phyloP scores from a whole-genome alignment of 2,113 vertebrate genomes.

The Gallinago paraguaiae region DNA sequence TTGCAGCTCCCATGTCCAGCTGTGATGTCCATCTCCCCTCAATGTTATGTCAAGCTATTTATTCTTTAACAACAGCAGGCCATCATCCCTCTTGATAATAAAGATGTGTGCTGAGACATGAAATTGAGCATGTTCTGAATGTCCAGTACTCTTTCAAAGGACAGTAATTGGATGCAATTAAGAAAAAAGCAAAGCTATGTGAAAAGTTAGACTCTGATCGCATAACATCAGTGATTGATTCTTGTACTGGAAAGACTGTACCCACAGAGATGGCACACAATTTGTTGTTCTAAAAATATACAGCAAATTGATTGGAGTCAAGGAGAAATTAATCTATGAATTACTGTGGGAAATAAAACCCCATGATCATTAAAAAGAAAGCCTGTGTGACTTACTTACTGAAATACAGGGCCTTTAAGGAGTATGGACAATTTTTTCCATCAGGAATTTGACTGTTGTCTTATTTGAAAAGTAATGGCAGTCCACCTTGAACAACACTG shows the following conservation, averaged over 20 bases:
- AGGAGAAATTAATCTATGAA: neutral
- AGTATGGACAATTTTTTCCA: neutral
- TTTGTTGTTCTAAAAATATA: neutral
- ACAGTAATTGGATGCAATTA: neutral
- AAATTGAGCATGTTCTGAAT: neutral
- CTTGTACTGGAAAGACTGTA: neutral
- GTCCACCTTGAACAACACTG: neutral
- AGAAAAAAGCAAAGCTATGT: neutral
- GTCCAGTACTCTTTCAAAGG: neutral
- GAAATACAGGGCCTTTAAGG: neutral
- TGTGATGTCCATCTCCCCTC: neutral
- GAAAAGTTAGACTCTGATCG: neutral
- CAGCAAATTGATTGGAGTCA: neutral
- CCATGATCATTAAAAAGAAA: neutral
- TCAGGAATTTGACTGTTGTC: neutral
- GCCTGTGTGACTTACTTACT: rapidly evolving
- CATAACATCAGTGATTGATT: neutral
- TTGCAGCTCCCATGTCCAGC: neutral
- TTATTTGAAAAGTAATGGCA: neutral
- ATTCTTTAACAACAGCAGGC: neutral
- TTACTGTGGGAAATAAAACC: neutral
- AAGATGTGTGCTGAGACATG: neutral
- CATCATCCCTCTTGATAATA: neutral
- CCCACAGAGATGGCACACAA: neutral
- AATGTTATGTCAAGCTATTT: neutral